Base-by-base conservation (phyloP, 2,113 vertebrate species). In the Ariopsis seemanni region DNA sequence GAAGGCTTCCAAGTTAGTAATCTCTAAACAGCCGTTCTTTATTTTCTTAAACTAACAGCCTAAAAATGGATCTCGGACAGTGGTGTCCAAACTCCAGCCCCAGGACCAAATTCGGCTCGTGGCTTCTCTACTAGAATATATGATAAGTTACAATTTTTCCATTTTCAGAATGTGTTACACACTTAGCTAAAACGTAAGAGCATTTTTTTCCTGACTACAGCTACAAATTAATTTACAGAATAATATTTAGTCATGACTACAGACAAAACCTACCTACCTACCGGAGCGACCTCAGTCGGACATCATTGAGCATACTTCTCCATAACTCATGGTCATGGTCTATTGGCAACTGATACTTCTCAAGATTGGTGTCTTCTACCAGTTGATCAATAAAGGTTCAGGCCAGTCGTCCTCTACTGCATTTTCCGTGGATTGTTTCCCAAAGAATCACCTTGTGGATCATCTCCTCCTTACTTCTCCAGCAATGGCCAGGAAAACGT, bases 1-100 rank as follows among this genome's bases (percentile, higher is more conserved):
- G 52, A 92, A 0, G 94, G 95, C 84, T 95, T 95, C 84, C 92
- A 95, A 92, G 95, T 95, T 42, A 88, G 79, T 75, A 17, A 1
- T 34, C 7, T n/a, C 78, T 20, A 60, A 42, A n/a, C 62, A 22
- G 57, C 65, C 30, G 1, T 65, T 11, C 30, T 48, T 55, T 10
- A 57, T 42, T 52, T 20, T 25, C 18, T 5, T 34, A 53, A 74
- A 71, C 30, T 8, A 27, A 55, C 25, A 79, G 12, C 50, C 22
- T 53, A 27, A 57, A 62, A 58, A 72, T 1, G 1, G 57, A 82
- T 53, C 22, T 57, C 18, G 53, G n/a, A 57, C 50, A 7, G 50
- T 1, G 12, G 6, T 79, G 9, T 25, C 20, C 34, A 22, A 52
- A 52, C 5, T 75, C 10, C 12, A 10, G 10, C 2, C 48, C 4